Conservation (phyloP, 2,113 vertebrate species). For the Sturnira hondurensis region DNA sequence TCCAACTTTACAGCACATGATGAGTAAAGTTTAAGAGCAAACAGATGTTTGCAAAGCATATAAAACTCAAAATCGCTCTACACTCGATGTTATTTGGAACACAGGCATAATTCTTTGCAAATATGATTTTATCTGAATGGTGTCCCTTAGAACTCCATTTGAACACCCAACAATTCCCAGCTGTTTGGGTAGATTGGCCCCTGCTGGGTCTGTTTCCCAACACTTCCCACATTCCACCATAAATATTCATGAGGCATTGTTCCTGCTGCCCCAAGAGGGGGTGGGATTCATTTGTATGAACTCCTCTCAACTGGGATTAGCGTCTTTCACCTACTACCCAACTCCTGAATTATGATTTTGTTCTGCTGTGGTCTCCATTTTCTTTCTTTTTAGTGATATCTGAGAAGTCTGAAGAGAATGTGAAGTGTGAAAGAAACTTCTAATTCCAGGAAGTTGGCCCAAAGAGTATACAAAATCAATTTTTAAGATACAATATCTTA, state of each 20-base stretch:
- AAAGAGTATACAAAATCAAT: slow-evolving; percentile 66
- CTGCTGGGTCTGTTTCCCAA: slow-evolving; percentile 65
- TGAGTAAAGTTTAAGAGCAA: slow-evolving; percentile 72
- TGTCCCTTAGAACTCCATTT: slow-evolving; percentile 75
- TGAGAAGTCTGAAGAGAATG: slow-evolving; percentile 55
- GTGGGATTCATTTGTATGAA: slow-evolving; percentile 62
- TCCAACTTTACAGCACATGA: slow-evolving; percentile 61
- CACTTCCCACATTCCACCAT: slow-evolving; percentile 49
- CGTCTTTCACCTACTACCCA: slow-evolving; percentile 48
- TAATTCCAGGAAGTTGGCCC: slow-evolving; percentile 68
- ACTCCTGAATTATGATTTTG: slow-evolving; percentile 62
- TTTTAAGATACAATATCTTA: slow-evolving; percentile 60
- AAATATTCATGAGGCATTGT: slow-evolving; percentile 72
- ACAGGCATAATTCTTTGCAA: slow-evolving; percentile 68
- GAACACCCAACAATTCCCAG: slow-evolving; percentile 73
- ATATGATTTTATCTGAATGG: slow-evolving; percentile 76
- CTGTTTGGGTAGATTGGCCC: slow-evolving; percentile 56
- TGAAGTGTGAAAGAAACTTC: slow-evolving; percentile 57
- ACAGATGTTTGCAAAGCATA: slow-evolving; percentile 69
- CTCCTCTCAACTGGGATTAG: slow-evolving; percentile 55
- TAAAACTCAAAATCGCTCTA: slow-evolving; percentile 60
- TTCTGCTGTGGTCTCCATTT: slow-evolving; percentile 15
- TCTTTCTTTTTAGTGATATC: slow-evolving; percentile 47
- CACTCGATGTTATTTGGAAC: slow-evolving; percentile 52
- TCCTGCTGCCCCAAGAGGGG: slow-evolving; percentile 42